Evolutionary conservation across 1,140 invertebrate genomes (phyloP).

Genomic region (Sitobion miscanthi): DNA sequence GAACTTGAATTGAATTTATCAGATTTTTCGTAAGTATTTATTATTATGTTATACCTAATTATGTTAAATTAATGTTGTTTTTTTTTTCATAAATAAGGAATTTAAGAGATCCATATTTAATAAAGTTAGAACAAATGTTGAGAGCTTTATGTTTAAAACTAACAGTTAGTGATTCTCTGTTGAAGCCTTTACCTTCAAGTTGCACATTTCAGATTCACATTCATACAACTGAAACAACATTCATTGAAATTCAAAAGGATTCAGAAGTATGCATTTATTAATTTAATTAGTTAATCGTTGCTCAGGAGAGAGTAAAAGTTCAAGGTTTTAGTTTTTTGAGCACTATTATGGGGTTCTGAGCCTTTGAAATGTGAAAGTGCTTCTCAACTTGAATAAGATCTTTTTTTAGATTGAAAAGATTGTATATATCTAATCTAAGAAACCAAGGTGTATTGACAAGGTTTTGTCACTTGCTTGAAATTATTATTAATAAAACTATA

Average conservation of each 20-base stretch:
- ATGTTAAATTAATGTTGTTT: not conserved
- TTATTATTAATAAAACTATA: not conserved
- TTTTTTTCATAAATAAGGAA: conserved; percentile 38
- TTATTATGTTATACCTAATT: not conserved
- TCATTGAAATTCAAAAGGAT: conserved; percentile 61
- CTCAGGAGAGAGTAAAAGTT: no score
- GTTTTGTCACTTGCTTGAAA: not conserved
- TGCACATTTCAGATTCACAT: conserved; percentile 67
- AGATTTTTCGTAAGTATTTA: conserved; percentile 44
- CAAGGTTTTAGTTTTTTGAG: conserved; percentile 34
- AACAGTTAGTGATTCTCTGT: conserved; percentile 63
- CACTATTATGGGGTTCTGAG: not conserved
- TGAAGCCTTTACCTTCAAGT: conserved; percentile 65
- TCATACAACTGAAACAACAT: conserved; percentile 67
- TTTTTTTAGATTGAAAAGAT: not conserved
- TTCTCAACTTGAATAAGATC: not conserved
- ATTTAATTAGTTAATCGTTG: not conserved
- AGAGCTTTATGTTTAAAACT: conserved; percentile 68
- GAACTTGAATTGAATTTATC: conserved; percentile 42
- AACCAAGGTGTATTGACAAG: no score
- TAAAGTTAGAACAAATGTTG: conserved; percentile 68
- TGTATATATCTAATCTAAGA: no score
- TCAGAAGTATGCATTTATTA: conserved; percentile 23
- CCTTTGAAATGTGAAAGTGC: not conserved
- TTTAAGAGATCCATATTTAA: conserved; percentile 66